Percentiles rank a stretch among this genome's conserved stretches.
Evolutionary conservation across 2,113 vertebrate genomes (phyloP).

Genomic region (Malurus cyaneus): DNA sequence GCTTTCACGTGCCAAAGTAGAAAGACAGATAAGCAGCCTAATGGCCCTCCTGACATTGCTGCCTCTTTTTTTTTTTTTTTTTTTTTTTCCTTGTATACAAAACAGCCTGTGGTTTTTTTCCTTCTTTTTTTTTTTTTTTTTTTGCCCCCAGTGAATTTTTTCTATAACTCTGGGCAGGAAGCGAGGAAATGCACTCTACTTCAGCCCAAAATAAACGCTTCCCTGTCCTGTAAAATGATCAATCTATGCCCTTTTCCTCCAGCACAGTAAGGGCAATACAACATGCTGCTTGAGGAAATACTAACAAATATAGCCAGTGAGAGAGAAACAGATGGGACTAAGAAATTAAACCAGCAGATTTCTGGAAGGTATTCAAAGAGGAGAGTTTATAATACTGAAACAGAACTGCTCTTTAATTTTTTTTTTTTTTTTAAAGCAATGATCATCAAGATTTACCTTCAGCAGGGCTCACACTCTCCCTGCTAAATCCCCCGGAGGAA

Average conservation of each 20-base stretch:
- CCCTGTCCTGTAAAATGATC: slow-evolving; percentile 77
- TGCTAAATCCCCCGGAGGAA: slow-evolving; percentile 42
- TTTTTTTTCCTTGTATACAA: background rate
- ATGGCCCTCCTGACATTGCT: slow-evolving; percentile 83
- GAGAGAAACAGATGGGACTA: slow-evolving; percentile 81
- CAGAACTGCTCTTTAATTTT: slow-evolving; percentile 76
- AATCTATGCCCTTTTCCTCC: slow-evolving; percentile 75
- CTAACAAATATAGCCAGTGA: slow-evolving; percentile 81
- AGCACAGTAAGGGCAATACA: slow-evolving; percentile 74
- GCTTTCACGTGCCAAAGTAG: slow-evolving; percentile 73
- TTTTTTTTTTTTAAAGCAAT: slow-evolving; percentile 35
- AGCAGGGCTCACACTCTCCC: background rate
- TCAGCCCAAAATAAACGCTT: slow-evolving; percentile 69
- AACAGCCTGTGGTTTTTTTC: background rate
- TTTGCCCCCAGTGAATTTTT: background rate
- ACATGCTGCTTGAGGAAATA: slow-evolving; percentile 81
- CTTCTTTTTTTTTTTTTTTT: background rate
- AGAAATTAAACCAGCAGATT: slow-evolving; percentile 82
- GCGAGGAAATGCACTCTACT: slow-evolving; percentile 34
- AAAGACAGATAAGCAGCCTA: slow-evolving; percentile 89
- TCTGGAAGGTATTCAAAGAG: slow-evolving; percentile 77
- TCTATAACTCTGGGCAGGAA: slow-evolving; percentile 59
- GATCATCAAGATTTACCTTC: slow-evolving; percentile 57
- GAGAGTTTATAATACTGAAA: slow-evolving; percentile 72
- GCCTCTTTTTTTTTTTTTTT: slow-evolving; percentile 43